Conservation (phyloP, 2,888 invertebrate genomes). For the Drosophila rellima region DNA sequence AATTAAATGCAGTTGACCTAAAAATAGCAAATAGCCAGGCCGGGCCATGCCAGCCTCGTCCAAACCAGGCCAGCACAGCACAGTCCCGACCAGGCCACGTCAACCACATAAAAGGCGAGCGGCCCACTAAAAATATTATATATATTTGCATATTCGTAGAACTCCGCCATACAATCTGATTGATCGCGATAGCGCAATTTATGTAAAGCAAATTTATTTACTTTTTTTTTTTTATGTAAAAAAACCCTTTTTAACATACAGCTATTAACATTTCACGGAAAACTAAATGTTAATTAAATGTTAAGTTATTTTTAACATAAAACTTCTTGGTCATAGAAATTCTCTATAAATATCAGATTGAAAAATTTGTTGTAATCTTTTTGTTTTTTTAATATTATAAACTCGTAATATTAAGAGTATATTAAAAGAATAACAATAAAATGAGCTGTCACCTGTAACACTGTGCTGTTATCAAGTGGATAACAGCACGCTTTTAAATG, state of each 20-base stretch:
- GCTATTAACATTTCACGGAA: not conserved
- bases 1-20: conserved; percentile 76
- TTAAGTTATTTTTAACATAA: too few relatives aligned
- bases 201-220: conserved; percentile 3
- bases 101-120: conserved; percentile 29
- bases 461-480: not conserved
- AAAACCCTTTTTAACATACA: not conserved
- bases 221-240: not conserved
- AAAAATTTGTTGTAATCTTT: too few relatives aligned
- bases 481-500: not conserved
- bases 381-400: not conserved
- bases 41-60: not conserved
- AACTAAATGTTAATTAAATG: not conserved
- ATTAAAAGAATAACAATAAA: too few relatives aligned
- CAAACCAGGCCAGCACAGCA: conserved; percentile 14
- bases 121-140: conserved; percentile 43
- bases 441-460: not conserved
- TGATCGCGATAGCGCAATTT: conserved; percentile 40
- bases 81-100: not conserved
- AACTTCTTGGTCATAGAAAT: too few relatives aligned
- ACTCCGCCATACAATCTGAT: conserved; percentile 28
- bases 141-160: conserved; percentile 6
- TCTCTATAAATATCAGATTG: too few relatives aligned
- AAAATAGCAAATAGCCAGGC: conserved; percentile 56
- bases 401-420: not conserved